Percentiles rank a stretch among this genome's conserved stretches.
These are phyloP conservation scores for Pomatostomus ruficeps DNA, from an alignment of 2,113 vertebrate genomes.

Conservation along the genomic window DNA sequence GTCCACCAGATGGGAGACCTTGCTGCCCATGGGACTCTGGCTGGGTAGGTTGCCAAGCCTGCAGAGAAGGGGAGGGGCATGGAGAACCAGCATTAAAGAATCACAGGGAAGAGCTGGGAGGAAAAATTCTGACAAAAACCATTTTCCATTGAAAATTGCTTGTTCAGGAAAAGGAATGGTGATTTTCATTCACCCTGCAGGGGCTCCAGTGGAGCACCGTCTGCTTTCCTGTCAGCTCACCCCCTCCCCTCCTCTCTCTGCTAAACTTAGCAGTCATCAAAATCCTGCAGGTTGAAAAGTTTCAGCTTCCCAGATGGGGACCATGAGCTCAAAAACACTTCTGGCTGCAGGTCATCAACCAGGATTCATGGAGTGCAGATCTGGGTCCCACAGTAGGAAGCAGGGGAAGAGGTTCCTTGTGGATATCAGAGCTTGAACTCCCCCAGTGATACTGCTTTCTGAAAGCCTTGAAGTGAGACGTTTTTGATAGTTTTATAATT, in stretches of 20 bases:
- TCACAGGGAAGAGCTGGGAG: neutral
- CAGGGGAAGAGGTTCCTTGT: neutral
- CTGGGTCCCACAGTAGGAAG: neutral
- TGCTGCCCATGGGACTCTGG: neutral
- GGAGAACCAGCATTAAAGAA: neutral
- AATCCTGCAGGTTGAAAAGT: neutral
- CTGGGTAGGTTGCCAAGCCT: neutral
- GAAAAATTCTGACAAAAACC: neutral
- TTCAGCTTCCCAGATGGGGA: neutral
- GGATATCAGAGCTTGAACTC: neutral
- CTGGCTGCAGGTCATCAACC: neutral
- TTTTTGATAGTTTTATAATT: conserved; percentile 41
- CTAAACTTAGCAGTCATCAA: neutral
- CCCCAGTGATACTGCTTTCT: neutral
- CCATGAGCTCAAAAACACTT: neutral
- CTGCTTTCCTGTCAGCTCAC: neutral
- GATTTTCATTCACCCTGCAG: conserved; percentile 6
- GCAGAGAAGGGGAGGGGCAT: neutral
- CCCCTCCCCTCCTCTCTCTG: neutral
- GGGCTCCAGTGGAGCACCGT: neutral
- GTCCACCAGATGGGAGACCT: neutral
- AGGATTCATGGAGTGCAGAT: neutral
- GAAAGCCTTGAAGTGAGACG: conserved; percentile 3
- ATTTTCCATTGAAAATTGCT: neutral
- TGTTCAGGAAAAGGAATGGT: neutral